Evolutionary conservation across 1,140 invertebrate genomes (phyloP), one percentile per base, ranked within the genome.

Genomic region (Brachystomella parvula): DNA sequence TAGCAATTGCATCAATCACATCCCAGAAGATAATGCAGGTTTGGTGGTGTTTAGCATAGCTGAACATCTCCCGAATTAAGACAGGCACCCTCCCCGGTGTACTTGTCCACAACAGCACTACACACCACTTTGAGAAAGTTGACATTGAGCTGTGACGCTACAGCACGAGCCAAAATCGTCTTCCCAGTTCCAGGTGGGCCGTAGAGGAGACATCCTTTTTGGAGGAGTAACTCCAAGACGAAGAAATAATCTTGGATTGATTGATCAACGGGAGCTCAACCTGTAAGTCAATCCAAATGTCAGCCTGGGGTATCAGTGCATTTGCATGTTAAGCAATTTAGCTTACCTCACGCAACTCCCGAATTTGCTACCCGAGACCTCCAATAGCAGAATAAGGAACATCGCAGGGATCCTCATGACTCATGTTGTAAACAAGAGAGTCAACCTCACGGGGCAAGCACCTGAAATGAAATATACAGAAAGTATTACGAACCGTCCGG

Each of bases 1-100:
- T 96, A 81, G 92, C 95, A 79, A 99, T 99, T 70, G 97, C 97
- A 84, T 99, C 97, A 78, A 99, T 99, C 84, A 99, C 97, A 81
- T 99, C 97, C 97, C 99, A 99, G 79, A 99, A 99, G 75, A 99
- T 98, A 74, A 99, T 99, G 79, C 97, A 99, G 29, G 97, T 97
- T 76, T 99, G 94, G 81, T 99, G 96, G 79, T 99, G 97, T 63
- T 95, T 84, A 2, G 97, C 97, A 81, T 98, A 99, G 77, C 97
- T 98, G 79, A 99, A 99, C 97, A 99, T 99, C 82, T 99, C 97
- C 73, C 97, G 83, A 78, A 99, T 99, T 29, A 99, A 82, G n/a
- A 68, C 97, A 86, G 28, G 96, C 96, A 76, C 94, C 97, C 79
- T 99, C 97, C 53, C 97, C 97, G 77, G 99, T 99, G 77, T 99